Base-by-base conservation (phyloP, 2,888 invertebrate genomes). In the Amaurobius ferox region DNA sequence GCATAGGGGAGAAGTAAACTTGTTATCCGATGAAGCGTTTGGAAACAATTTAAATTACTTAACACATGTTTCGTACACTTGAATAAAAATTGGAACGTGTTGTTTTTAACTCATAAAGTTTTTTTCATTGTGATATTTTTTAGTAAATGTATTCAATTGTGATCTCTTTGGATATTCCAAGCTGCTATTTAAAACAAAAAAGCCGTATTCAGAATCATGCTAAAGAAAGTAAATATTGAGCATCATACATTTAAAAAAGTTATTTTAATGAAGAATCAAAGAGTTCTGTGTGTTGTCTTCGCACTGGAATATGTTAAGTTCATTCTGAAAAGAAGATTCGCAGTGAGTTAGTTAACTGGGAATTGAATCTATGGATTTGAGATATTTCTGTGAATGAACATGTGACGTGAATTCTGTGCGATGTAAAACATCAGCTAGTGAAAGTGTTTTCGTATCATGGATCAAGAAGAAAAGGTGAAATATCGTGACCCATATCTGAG, bases 401-500 rank as follows among this genome's bases (percentile, higher is more conserved):
- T 35, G 35, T 35, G 35, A 35, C 35, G 9, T 35, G 6, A 5
- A 5, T 9, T 35, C 35, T 64, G n/a, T 64, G 7, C 13, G 32
- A 64, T 30, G 64, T 64, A 19, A 3, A 30, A 30, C n/a, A 5
- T 5, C 16, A n/a, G 30, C 7, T 0, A 7, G 64, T 30, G 32
- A 30, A 64, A 64, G 64, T 30, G 30, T 29, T 64, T 26, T 19
- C 35, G 29, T 71, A 72, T 66, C 35, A 83, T 83, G 77, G 76
- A 48, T 29, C 39, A 64, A 35, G 55, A 30, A 66, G 55, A 61
- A n/a, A 40, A 23, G 23, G 23, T 29, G 19, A 61, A 64, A 30
- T 55, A 76, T 55, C 23, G 23, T 72, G 72, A 62, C 77, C 83
- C 30, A 77, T 48, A 64, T 83, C 11, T 77, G 16, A 66, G 32